phyloP scores from a whole-genome alignment of 2,113 vertebrate genomes.

The Lutjanus erythropterus region DNA sequence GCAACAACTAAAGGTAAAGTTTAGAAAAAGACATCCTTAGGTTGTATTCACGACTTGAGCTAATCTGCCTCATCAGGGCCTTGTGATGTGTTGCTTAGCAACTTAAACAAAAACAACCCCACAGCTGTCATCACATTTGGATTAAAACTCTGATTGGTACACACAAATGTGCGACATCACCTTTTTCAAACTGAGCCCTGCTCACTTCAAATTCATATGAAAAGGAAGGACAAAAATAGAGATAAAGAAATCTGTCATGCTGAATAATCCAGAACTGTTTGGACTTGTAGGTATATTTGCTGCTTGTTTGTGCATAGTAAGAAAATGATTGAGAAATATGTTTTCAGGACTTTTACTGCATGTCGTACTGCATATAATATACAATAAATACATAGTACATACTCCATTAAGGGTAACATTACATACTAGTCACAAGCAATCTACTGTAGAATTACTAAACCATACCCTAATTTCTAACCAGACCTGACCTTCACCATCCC shows the following conservation, averaged over 20 bases:
- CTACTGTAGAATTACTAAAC: too few relatives aligned
- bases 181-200: background rate
- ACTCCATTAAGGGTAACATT: background rate
- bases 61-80: background rate
- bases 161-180: background rate
- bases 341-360: too few relatives aligned
- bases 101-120: background rate
- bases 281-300: background rate
- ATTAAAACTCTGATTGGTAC: background rate
- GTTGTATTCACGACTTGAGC: background rate
- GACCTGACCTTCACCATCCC: too few relatives aligned
- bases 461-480: too few relatives aligned
- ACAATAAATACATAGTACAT: conserved; percentile 1
- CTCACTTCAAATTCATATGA: background rate
- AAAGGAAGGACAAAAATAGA: background rate
- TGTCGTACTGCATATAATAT: background rate
- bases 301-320: background rate
- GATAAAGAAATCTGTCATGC: too few relatives aligned
- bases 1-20: background rate
- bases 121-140: background rate
- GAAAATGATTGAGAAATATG: too few relatives aligned
- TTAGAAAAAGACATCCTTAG: background rate
- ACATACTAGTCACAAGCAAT: background rate
- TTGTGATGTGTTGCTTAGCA: too few relatives aligned
- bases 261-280: background rate